phyloP scores from a whole-genome alignment of 2,888 invertebrate species.

The Synergus umbraculus region DNA sequence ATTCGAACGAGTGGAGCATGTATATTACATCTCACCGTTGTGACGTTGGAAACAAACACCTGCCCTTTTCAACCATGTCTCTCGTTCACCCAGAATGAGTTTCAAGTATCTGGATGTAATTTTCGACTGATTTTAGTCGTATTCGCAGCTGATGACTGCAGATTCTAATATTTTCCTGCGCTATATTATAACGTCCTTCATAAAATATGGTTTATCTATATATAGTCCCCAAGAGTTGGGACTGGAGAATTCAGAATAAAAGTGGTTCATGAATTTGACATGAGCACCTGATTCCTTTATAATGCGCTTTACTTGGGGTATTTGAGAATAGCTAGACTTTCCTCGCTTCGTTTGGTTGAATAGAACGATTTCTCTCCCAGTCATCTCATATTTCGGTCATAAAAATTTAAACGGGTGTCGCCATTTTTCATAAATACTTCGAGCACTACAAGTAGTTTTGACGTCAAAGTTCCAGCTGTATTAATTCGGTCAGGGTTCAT shows the following conservation, averaged over 20 bases:
- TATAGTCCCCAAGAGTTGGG: constrained; percentile 22
- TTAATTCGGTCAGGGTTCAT: not conserved
- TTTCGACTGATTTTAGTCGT: not conserved
- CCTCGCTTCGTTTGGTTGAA: constrained; percentile 48
- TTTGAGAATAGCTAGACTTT: constrained; percentile 36
- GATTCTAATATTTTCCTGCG: not conserved
- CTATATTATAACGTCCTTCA: constrained; percentile 5
- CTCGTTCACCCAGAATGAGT: not conserved
- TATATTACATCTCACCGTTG: constrained; percentile 26
- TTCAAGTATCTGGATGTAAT: not conserved
- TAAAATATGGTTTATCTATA: constrained; percentile 4
- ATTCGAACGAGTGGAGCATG: constrained; percentile 25
- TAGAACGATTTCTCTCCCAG: constrained; percentile 32
- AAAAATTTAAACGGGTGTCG: constrained; percentile 28
- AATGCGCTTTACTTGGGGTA: constrained; percentile 55
- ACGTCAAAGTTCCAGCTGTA: not conserved
- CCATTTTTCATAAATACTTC: constrained; percentile 21
- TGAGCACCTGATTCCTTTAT: constrained; percentile 60
- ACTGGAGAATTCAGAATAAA: constrained; percentile 38
- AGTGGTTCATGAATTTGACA: constrained; percentile 63
- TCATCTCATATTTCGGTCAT: constrained; percentile 28
- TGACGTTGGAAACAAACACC: constrained; percentile 28
- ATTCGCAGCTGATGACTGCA: not conserved
- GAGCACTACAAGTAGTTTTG: not conserved
- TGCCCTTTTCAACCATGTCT: constrained; percentile 4